Evolutionary conservation across 2,113 vertebrate genomes (phyloP).

Genomic region (Rhea americana): DNA sequence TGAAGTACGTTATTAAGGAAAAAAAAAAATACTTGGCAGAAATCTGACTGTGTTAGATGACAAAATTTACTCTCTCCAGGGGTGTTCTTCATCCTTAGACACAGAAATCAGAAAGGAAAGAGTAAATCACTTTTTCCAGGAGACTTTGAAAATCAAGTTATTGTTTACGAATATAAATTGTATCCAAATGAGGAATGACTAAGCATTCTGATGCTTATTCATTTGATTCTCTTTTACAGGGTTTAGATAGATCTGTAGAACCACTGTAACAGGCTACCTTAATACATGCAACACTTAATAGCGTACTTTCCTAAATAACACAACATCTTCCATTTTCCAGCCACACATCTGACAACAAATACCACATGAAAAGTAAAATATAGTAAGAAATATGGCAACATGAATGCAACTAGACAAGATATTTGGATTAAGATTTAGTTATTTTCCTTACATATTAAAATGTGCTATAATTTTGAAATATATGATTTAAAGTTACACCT

Average conservation of each 20-base stretch:
- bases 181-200: background rate
- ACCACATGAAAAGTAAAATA: background rate
- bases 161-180: background rate
- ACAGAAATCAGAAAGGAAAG: background rate
- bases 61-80: background rate
- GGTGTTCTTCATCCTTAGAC: background rate
- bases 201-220: background rate
- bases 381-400: background rate
- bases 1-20: background rate
- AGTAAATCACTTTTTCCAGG: conserved; percentile 1
- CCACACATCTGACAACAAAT: background rate
- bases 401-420: background rate
- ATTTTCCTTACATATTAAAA: background rate
- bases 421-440: background rate
- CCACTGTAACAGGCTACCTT: background rate
- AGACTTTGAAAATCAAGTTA: background rate
- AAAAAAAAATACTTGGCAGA: background rate
- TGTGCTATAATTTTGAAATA: background rate
- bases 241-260: background rate
- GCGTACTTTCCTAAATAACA: background rate
- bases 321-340: background rate
- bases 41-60: background rate
- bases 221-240: background rate
- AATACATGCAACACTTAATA: background rate
- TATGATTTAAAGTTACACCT: rapidly evolving